A percentile compares a stretch with the other conserved stretches of the same genome.
phyloP scores from a whole-genome alignment of 2,797 vertebrate species.

The Eurystomus glaucurus region DNA sequence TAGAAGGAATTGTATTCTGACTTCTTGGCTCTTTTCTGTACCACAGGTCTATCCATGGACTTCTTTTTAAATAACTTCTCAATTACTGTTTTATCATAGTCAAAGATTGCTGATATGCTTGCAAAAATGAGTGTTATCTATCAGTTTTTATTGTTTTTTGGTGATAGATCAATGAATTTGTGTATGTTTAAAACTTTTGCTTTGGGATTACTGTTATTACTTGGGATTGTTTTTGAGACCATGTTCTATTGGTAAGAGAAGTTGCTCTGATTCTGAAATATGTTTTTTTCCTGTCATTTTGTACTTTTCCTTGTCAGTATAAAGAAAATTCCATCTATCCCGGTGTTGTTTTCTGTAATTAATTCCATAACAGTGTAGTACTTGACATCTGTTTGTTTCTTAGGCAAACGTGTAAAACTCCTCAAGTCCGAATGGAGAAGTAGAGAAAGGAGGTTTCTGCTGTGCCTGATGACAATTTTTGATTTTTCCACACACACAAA shows the following conservation, averaged over 20 bases:
- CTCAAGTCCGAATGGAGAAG: constrained; percentile 78
- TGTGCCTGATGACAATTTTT: constrained; percentile 83
- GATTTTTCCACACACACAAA: constrained; percentile 79
- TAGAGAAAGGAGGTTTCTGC: constrained; percentile 84
- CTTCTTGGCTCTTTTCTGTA: not conserved
- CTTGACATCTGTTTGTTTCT: constrained; percentile 84
- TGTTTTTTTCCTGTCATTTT: constrained; percentile 15
- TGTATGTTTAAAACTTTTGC: not conserved
- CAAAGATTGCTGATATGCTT: not conserved
- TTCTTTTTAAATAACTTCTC: not conserved
- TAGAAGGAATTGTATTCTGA: constrained; percentile 7
- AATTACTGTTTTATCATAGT: not conserved
- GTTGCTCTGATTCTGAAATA: constrained; percentile 29
- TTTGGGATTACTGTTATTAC: not conserved
- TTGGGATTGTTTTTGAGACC: not conserved
- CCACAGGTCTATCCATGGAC: not conserved
- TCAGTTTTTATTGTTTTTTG: not conserved
- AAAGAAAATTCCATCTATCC: constrained; percentile 44
- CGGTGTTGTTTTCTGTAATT: constrained; percentile 56
- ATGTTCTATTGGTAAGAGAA: not conserved
- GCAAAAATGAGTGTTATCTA: not conserved
- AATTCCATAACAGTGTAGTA: constrained; percentile 71
- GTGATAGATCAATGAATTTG: not conserved
- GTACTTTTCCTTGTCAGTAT: constrained; percentile 7
- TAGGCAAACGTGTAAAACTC: constrained; percentile 85